These are phyloP conservation scores for Eidolon dupreanum DNA, from an alignment of 2,797 vertebrate genomes.

Conservation along the genomic window DNA sequence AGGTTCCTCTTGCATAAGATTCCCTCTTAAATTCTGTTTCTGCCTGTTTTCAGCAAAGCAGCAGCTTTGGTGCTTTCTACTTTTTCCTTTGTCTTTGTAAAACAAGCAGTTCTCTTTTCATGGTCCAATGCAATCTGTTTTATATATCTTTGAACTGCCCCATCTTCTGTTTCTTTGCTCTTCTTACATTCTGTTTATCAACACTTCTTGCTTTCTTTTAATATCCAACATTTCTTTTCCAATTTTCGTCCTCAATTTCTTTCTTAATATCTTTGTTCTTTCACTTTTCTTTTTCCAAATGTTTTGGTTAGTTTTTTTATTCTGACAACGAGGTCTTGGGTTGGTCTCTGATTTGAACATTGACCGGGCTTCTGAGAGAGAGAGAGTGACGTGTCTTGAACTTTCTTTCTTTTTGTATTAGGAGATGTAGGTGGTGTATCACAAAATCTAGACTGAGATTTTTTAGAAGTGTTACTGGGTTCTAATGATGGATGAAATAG, in stretches of 20 bases:
- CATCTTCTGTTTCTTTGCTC: not conserved
- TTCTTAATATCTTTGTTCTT: not conserved
- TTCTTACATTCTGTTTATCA: not conserved
- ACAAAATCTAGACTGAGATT: conserved; percentile 20
- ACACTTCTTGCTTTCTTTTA: not conserved
- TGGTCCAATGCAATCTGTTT: conserved; percentile 85
- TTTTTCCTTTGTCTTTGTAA: conserved; percentile 89
- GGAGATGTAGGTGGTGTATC: not conserved
- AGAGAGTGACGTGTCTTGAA: not conserved
- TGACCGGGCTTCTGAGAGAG: not conserved
- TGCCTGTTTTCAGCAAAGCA: conserved; percentile 86
- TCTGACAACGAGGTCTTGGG: not conserved
- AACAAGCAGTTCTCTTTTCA: conserved; percentile 92
- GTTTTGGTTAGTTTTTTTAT: not conserved
- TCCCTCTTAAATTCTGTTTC: conserved; percentile 90
- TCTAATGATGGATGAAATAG: conserved; percentile 71
- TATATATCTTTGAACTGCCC: not conserved
- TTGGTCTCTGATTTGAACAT: not conserved
- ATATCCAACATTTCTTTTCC: not conserved
- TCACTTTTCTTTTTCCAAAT: not conserved
- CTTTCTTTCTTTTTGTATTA: conserved; percentile 8
- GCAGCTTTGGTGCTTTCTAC: conserved; percentile 87
- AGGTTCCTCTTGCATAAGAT: conserved; percentile 86
- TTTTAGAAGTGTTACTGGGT: conserved; percentile 61
- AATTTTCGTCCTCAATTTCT: not conserved